Conservation (phyloP, 1,140 invertebrate species). For the Meloidogyne chitwoodi region DNA sequence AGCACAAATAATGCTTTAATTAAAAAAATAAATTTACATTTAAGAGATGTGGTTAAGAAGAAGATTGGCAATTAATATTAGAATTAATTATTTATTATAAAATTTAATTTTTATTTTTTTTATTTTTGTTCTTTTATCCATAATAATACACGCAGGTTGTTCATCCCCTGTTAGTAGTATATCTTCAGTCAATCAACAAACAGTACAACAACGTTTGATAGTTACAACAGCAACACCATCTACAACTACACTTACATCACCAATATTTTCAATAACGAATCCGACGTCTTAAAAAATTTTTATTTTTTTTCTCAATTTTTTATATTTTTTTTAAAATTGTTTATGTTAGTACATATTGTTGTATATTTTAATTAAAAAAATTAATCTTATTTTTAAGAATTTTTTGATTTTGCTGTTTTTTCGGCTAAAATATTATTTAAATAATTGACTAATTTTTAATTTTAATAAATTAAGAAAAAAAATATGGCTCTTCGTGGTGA, state of each 20-base stretch:
- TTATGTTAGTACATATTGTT: neutral
- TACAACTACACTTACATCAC: neutral
- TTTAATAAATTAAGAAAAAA: neutral
- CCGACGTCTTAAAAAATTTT: neutral
- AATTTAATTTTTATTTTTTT: too few species aligned
- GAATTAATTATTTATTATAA: too few species aligned
- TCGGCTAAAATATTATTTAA: too few species aligned
- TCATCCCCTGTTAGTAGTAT: neutral
- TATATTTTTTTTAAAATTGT: neutral
- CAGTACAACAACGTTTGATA: neutral
- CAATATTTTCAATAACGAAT: neutral
- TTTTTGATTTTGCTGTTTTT: neutral
- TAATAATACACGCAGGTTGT: too few species aligned
- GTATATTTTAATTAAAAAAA: neutral
- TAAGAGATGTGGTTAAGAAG: too few species aligned
- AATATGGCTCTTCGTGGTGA: neutral
- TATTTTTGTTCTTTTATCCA: too few species aligned
- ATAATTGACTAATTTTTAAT: neutral
- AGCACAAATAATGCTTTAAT: too few species aligned
- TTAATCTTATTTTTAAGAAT: neutral
- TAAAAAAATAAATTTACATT: too few species aligned
- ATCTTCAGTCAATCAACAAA: neutral
- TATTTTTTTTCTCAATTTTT: neutral
- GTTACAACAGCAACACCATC: neutral
- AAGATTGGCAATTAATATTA: too few species aligned